Conservation (phyloP, 2,888 invertebrate species). For the Thereva unica region DNA sequence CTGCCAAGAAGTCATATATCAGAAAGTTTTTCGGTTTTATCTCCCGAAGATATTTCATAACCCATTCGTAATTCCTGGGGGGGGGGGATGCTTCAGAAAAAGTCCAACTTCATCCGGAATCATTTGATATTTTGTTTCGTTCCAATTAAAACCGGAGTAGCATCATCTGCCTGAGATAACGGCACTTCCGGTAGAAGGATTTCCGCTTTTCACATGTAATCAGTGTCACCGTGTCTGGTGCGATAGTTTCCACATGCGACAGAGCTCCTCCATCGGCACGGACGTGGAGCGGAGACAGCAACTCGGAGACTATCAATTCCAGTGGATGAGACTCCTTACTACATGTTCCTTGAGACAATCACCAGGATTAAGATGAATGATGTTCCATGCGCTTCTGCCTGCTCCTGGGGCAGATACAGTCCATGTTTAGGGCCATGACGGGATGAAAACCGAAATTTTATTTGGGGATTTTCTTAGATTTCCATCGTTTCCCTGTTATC, state of each 20-base stretch:
- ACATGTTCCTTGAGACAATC: constrained; percentile 17
- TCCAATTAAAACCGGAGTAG: constrained; percentile 26
- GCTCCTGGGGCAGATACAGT: background rate
- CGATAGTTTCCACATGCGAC: constrained; percentile 1
- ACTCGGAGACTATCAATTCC: constrained; percentile 16
- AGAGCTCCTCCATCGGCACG: background rate
- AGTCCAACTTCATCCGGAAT: constrained; percentile 6
- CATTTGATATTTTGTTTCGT: constrained; percentile 25
- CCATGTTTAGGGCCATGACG: background rate
- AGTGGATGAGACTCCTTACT: constrained; percentile 24
- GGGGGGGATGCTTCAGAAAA: background rate
- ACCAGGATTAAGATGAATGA: constrained; percentile 33
- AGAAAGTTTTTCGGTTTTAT: constrained; percentile 17
- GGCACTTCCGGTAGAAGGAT: background rate
- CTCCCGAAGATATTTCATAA: constrained; percentile 23
- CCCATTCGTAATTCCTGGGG: constrained; percentile 25
- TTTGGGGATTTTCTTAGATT: constrained; percentile 17
- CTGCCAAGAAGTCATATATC: constrained; percentile 28
- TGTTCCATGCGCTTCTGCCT: constrained; percentile 6
- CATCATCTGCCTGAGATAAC: constrained; percentile 21
- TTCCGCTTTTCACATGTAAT: constrained; percentile 13
- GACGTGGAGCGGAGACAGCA: background rate
- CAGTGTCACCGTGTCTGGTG: constrained; percentile 13
- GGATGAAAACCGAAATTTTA: constrained; percentile 16
- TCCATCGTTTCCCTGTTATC: constrained; percentile 7